Evolutionary conservation across 37 sponge, comb jelly and placozoan species (phyloP), one percentile per base, ranked within the genome.

Genomic region (Tethya wilhelma): DNA sequence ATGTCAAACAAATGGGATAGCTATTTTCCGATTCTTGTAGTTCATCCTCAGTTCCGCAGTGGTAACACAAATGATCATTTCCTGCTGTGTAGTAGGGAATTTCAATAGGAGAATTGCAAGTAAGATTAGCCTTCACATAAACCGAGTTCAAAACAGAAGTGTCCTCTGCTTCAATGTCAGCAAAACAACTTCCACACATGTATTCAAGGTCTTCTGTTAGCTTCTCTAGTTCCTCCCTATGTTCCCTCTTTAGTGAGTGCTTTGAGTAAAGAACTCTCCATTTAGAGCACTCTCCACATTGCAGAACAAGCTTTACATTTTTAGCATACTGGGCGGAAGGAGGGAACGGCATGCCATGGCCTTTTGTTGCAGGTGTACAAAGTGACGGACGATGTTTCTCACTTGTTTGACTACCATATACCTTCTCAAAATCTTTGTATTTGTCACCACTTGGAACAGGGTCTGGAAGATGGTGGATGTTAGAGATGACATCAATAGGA

Each of bases 251-350:
- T 46, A 84, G 30, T 36, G 77, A 25, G 31, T n/a, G 42, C 39
- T 84, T 84, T 56, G 71, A 25, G 44, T 84, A 84, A 3, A 84
- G 20, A 4, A 84, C 59, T 38, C 85, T 64, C 69, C 77, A 77
- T 69, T 85, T 85, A 4, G 49, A 55, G 64, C 86, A 77, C 70
- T 77, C 86, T 26, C 38, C 45, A 56, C 60, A 59, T 22, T 41
- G 69, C 5, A 69, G 29, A 4, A 66, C 45, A 66, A n/a, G 43
- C 33, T 34, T 55, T 14, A 86, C 87, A 80, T 80, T 80, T 32
- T 74, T 72, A 30, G 87, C 87, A 56, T 7, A 87, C 56, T 87
- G 87, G 26, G 56, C 81, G 66, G 67, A 60, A 39, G 87, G 81
- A 58, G 57, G 20, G 32, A 87, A 80, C 45, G 77, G 87, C 44